These are phyloP conservation scores for Rhea americana DNA, from an alignment of 2,113 vertebrate species.

Conservation along the genomic window DNA sequence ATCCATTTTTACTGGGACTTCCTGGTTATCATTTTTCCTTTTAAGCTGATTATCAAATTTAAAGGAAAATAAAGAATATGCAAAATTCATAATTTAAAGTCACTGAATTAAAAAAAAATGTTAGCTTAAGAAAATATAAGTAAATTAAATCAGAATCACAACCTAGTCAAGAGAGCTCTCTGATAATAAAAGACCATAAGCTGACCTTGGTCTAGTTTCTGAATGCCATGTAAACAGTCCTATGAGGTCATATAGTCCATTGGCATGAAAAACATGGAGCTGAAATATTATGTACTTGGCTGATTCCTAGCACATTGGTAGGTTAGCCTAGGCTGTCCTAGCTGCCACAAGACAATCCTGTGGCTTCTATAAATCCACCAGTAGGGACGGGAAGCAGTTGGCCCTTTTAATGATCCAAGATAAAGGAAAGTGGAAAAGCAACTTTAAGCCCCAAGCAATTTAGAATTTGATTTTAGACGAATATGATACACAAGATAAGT, in stretches of 20 bases:
- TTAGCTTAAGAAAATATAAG: background rate
- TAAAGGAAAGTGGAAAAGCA: background rate
- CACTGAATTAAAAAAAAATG: too few relatives aligned
- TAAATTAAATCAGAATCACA: background rate
- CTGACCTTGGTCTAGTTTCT: background rate
- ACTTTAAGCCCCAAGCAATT: slow-evolving; percentile 31
- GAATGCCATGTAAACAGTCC: background rate
- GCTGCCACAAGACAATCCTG: background rate
- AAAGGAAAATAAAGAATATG: background rate
- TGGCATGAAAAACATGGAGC: background rate
- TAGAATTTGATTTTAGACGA: slow-evolving; percentile 44
- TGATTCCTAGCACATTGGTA: background rate
- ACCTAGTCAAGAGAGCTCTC: background rate
- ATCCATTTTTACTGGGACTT: background rate
- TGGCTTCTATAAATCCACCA: slow-evolving; percentile 5
- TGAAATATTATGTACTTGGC: background rate
- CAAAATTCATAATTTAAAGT: background rate
- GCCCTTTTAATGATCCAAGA: background rate
- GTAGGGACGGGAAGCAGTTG: background rate
- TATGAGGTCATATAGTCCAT: background rate
- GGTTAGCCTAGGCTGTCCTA: background rate
- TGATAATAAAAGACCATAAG: background rate
- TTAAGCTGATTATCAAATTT: background rate
- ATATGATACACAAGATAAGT: slow-evolving; percentile 44
- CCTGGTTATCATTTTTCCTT: background rate